phyloP scores from a whole-genome alignment of 2,797 vertebrate genomes.

The Bradypus variegatus region DNA sequence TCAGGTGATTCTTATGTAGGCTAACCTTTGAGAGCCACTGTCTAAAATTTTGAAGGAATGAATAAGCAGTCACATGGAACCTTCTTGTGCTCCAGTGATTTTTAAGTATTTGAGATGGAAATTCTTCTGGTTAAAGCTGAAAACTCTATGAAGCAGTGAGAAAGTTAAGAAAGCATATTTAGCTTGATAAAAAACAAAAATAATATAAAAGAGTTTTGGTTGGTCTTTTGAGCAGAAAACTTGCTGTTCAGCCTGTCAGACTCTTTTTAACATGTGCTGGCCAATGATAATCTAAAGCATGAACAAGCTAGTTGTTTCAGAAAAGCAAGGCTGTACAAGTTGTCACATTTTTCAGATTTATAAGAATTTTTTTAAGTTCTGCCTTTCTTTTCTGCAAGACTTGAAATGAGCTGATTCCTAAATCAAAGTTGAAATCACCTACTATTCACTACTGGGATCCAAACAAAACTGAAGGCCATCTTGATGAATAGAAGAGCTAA shows the following conservation, averaged over 20 bases:
- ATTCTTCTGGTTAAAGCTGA: neutral
- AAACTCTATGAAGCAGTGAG: neutral
- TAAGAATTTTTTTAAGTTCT: conserved; percentile 2
- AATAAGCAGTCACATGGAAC: neutral
- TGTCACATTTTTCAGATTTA: neutral
- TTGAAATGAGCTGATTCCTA: conserved; percentile 65
- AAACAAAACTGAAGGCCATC: conserved; percentile 69
- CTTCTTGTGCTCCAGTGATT: neutral
- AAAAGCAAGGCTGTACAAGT: neutral
- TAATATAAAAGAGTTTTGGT: neutral
- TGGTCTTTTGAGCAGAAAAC: neutral
- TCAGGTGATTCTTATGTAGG: neutral
- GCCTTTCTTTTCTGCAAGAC: neutral
- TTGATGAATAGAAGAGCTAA: conserved; percentile 67
- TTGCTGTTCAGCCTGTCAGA: neutral
- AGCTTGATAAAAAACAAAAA: neutral
- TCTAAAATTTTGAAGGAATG: neutral
- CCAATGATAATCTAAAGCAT: neutral
- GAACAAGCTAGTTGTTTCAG: neutral
- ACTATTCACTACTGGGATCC: conserved; percentile 65
- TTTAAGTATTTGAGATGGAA: neutral
- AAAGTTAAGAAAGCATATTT: neutral
- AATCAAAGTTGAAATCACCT: conserved; percentile 69
- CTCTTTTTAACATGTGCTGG: conserved; percentile 17
- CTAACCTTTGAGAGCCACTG: neutral